Conservation (phyloP, 2,888 invertebrate species). For the Nemurella pictetii region DNA sequence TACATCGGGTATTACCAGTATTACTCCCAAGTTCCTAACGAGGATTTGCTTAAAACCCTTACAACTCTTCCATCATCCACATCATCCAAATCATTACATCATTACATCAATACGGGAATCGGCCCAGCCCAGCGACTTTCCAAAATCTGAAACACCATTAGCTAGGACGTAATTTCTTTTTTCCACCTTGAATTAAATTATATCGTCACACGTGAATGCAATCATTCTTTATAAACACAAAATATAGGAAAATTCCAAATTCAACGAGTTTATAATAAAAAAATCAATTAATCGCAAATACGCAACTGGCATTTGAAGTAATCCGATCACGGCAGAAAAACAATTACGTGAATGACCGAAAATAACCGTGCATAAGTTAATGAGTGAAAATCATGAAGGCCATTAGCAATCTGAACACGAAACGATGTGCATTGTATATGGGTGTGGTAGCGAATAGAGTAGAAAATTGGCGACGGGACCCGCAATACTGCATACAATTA, state of each 20-base stretch:
- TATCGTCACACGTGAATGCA: too few species aligned
- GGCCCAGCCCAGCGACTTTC: neutral
- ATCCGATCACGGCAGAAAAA: neutral
- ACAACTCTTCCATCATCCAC: neutral
- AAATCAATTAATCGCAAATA: neutral
- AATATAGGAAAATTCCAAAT: too few species aligned
- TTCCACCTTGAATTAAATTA: too few species aligned
- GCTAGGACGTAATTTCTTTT: too few species aligned
- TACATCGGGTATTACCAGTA: conserved; percentile 27
- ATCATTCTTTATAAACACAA: too few species aligned
- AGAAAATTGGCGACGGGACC: neutral
- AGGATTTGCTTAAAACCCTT: conserved; percentile 23
- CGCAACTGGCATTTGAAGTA: neutral
- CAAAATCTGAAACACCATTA: too few species aligned
- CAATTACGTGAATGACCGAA: neutral
- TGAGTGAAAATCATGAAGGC: neutral
- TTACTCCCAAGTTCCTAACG: too few species aligned
- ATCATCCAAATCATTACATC: conserved; percentile 18
- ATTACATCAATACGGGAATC: neutral
- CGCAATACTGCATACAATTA: neutral
- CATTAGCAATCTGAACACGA: neutral
- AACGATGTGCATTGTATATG: too few species aligned
- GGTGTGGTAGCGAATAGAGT: neutral
- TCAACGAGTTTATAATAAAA: neutral
- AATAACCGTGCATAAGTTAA: neutral